Evolutionary conservation across 2,797 vertebrate genomes (phyloP).

Genomic region (Okamejei kenojei): DNA sequence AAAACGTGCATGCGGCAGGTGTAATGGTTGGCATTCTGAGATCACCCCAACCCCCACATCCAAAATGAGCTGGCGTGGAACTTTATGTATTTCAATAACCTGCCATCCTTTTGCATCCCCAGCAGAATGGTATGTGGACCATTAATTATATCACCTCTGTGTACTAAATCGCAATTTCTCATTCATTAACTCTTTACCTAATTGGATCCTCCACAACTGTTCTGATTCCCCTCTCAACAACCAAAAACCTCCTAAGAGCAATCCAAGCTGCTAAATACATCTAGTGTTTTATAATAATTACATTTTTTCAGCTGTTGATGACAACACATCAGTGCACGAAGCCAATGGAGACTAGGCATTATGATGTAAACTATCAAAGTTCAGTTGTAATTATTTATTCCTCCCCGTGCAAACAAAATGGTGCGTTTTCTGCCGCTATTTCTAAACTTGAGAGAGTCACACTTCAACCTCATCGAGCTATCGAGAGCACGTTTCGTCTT

Average conservation of each 20-base stretch:
- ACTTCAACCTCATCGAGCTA: background rate
- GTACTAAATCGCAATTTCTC: conserved; percentile 37
- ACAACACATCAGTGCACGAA: conserved; percentile 34
- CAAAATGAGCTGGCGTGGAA: background rate
- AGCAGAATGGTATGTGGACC: conserved; percentile 36
- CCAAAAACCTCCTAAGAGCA: conserved; percentile 37
- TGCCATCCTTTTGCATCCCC: conserved; percentile 20
- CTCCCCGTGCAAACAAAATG: background rate
- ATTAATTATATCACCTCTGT: conserved; percentile 38
- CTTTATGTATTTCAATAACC: conserved; percentile 26
- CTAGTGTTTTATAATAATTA: conserved; percentile 37
- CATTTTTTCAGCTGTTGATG: conserved; percentile 37
- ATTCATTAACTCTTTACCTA: conserved; percentile 39
- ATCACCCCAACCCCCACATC: background rate
- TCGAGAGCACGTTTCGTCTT: background rate
- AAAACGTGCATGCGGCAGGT: background rate
- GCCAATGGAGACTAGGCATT: conserved; percentile 30
- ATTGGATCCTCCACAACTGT: conserved; percentile 35
- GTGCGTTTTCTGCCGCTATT: background rate
- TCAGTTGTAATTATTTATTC: conserved; percentile 32
- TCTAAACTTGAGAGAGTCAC: background rate
- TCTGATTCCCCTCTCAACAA: conserved; percentile 36
- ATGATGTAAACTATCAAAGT: conserved; percentile 18
- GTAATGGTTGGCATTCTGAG: background rate
- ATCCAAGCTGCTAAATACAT: conserved; percentile 38